Evolutionary conservation across 2,113 vertebrate genomes (phyloP), one percentile per base, ranked within the genome.

Genomic region (Callionymus lyra): DNA sequence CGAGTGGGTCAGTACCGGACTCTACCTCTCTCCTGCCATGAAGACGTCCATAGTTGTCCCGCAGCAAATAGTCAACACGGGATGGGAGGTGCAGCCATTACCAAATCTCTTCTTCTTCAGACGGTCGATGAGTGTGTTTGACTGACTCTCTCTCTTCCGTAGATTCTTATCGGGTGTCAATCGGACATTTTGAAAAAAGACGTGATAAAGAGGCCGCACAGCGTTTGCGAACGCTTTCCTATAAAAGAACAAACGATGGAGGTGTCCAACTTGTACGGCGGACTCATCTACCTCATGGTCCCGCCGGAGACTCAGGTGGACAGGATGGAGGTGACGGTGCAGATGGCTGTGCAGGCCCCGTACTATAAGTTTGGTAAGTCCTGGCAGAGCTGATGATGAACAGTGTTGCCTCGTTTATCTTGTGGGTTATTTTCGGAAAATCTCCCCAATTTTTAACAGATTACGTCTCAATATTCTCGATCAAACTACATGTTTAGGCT

Each of bases 91-190:
- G 61, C 9, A 1, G 21, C 21, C 21, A 5, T 27, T 27, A 27
- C 21, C 21, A 27, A 27, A 8, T 27, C 21, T 27, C 21, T 27
- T 27, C 21, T 27, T 27, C n/a, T 27, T 5, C 4, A 27, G 21
- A 27, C 21, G 8, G 21, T n/a, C n/a, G n/a, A n/a, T n/a, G n/a
- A n/a, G n/a, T n/a, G n/a, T n/a, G n/a, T n/a, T n/a, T n/a, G n/a
- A n/a, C n/a, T n/a, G n/a, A n/a, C 4, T 27, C 21, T 8, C 21
- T 27, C 8, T 27, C 21, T 11, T 41, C 39, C 37, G 1, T 64
- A 87, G 87, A 55, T 88, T 31, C 85, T 86, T 53, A 69, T 88
- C 1, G 72, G 84, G 41, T 88, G 83, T 65, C 87, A 89, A 31
- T 73, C 82, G 1, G 84, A 88, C 55, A 6, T 35, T 6, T 49